Evolutionary conservation across 35 echinoderm and acorn worm genomes (phyloP).

Genomic region (Apostichopus californicus): DNA sequence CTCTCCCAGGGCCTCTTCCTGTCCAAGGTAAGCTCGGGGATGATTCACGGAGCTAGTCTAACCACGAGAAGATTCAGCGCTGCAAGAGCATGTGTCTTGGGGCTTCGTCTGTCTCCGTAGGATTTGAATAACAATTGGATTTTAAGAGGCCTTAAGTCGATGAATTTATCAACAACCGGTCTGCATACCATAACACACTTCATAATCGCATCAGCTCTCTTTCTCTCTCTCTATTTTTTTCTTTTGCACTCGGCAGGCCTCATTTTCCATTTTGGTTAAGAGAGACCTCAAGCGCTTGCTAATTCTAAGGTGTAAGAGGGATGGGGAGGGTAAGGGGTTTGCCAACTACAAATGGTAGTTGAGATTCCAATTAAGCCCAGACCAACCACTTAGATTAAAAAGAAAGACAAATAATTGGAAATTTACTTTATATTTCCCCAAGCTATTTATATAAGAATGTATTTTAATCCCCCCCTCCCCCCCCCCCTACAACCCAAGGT

Average conservation of each 20-base stretch:
- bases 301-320: not conserved
- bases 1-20: not conserved
- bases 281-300: slow-evolving; percentile 8
- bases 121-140: slow-evolving; percentile 54
- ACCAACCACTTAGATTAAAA: slow-evolving; percentile 9
- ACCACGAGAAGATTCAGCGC: not conserved
- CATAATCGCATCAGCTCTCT: not conserved
- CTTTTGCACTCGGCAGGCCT: not conserved
- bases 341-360: not conserved
- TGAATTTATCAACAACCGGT: not conserved
- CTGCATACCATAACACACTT: not conserved
- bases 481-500: not conserved
- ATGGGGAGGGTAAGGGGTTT: not conserved
- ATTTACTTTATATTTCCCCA: not conserved
- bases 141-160: slow-evolving; percentile 29
- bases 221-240: no score
- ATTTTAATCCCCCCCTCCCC: not conserved
- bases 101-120: slow-evolving; percentile 14
- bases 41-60: slow-evolving; percentile 17
- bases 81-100: not conserved
- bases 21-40: not conserved
- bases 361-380: not conserved
- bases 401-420: not conserved
- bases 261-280: slow-evolving; percentile 32
- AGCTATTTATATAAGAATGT: not conserved